phyloP scores from a whole-genome alignment of 2,797 vertebrate genomes.

The Sphaeramia orbicularis region DNA sequence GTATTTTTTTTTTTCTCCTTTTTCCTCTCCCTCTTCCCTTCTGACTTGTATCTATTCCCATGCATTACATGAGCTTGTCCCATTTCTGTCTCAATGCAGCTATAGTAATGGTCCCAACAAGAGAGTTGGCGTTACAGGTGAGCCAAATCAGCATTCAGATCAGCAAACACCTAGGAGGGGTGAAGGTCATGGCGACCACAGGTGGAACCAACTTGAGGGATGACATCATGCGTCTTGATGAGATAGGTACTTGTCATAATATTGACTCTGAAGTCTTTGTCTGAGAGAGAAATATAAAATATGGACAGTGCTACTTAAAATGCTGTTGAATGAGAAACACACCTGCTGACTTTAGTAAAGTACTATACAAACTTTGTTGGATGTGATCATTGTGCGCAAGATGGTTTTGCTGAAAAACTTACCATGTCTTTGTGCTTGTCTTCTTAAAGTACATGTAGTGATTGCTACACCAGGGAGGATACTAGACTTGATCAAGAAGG shows the following conservation, averaged over 20 bases:
- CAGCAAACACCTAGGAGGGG: constrained; percentile 82
- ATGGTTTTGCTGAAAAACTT: neutral
- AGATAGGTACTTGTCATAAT: constrained; percentile 67
- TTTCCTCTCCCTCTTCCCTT: neutral
- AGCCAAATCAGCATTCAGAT: constrained; percentile 86
- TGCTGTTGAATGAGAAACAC: neutral
- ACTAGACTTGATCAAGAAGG: constrained; percentile 85
- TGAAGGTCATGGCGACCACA: constrained; percentile 86
- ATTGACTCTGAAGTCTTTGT: neutral
- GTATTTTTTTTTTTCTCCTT: too few relatives aligned
- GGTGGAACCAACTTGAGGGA: constrained; percentile 85
- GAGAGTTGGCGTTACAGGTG: constrained; percentile 84
- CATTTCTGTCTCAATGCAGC: constrained; percentile 66
- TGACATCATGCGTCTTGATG: constrained; percentile 86
- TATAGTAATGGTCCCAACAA: constrained; percentile 84
- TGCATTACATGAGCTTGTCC: constrained; percentile 40
- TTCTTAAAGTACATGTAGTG: constrained; percentile 80
- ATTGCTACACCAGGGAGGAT: constrained; percentile 86
- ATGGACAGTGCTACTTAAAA: neutral
- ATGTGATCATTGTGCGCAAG: neutral
- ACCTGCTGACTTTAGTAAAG: neutral
- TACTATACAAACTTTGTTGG: neutral
- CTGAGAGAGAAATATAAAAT: neutral
- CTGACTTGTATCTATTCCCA: neutral
- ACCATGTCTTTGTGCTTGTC: neutral